Percentiles rank a stretch among this genome's conserved stretches.
Evolutionary conservation across 2,888 invertebrate species (phyloP).

Genomic region (Dryomyza anilis): DNA sequence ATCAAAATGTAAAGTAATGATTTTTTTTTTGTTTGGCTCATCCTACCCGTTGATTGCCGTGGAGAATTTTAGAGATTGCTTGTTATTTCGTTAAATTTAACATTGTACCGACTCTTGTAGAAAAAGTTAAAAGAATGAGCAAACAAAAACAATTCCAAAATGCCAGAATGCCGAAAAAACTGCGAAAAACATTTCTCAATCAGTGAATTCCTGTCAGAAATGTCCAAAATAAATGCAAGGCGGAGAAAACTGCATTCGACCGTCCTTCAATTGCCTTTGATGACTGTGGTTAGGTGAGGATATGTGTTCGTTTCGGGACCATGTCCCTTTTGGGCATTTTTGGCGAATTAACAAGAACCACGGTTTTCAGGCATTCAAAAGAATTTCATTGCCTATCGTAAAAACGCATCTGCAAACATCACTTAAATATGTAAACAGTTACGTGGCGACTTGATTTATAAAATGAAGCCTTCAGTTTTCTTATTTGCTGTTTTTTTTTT

Average conservation of each 20-base stretch:
- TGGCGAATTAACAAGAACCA: slow-evolving; percentile 21
- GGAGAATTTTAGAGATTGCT: slow-evolving; percentile 4
- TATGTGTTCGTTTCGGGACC: neutral
- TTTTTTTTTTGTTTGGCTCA: neutral
- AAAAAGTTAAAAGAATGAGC: neutral
- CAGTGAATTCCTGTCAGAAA: slow-evolving; percentile 15
- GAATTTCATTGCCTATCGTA: neutral
- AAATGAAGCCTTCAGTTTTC: too few species aligned
- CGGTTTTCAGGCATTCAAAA: neutral
- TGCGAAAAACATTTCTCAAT: slow-evolving; percentile 19
- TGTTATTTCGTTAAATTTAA: too few species aligned
- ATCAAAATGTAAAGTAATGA: neutral
- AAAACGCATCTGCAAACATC: neutral
- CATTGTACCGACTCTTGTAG: too few species aligned
- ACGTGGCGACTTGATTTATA: too few species aligned
- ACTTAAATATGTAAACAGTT: neutral
- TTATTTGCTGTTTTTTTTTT: too few species aligned
- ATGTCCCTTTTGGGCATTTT: slow-evolving; percentile 19
- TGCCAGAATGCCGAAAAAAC: neutral
- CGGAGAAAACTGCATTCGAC: slow-evolving; percentile 7
- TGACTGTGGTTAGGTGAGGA: slow-evolving; percentile 24
- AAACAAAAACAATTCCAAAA: too few species aligned
- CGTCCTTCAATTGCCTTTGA: slow-evolving; percentile 11
- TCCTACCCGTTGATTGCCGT: neutral
- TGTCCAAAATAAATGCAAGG: neutral